Conservation (phyloP, 2,888 invertebrate species). For the Cerceris ruficornis region DNA sequence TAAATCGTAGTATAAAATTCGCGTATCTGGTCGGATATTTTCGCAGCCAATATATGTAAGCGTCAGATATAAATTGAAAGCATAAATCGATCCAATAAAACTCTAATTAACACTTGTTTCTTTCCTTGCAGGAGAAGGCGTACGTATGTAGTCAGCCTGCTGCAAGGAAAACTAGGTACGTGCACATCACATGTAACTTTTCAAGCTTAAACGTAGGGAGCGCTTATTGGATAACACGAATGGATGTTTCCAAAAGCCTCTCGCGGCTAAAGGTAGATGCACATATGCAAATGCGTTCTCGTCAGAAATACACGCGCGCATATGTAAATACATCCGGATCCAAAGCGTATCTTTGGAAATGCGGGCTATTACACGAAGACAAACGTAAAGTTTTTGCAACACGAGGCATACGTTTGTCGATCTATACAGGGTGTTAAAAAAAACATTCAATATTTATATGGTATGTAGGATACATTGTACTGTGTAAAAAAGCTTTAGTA, state of each 20-base stretch:
- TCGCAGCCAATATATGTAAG: neutral
- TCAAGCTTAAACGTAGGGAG: too few relatives aligned
- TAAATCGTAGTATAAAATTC: neutral
- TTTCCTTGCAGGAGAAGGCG: neutral
- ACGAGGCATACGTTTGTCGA: constrained; percentile 21
- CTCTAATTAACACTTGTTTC: too few relatives aligned
- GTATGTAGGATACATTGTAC: too few relatives aligned
- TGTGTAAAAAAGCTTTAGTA: too few relatives aligned
- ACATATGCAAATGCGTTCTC: neutral
- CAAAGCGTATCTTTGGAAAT: neutral
- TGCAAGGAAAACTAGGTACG: too few relatives aligned
- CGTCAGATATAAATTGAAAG: neutral
- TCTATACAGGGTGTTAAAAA: neutral
- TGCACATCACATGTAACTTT: too few relatives aligned
- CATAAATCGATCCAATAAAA: too few relatives aligned
- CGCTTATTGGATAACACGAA: constrained; percentile 22
- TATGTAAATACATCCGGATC: constrained; percentile 11
- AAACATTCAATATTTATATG: too few relatives aligned
- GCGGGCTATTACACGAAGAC: neutral
- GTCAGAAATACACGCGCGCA: neutral
- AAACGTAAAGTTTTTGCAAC: constrained; percentile 25
- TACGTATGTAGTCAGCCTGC: constrained; percentile 5
- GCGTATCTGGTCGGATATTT: constrained; percentile 6
- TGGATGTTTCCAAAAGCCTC: constrained; percentile 9
- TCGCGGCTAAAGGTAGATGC: neutral